Evolutionary conservation across 2,888 invertebrate genomes (phyloP).

Genomic region (Netelia inedita): DNA sequence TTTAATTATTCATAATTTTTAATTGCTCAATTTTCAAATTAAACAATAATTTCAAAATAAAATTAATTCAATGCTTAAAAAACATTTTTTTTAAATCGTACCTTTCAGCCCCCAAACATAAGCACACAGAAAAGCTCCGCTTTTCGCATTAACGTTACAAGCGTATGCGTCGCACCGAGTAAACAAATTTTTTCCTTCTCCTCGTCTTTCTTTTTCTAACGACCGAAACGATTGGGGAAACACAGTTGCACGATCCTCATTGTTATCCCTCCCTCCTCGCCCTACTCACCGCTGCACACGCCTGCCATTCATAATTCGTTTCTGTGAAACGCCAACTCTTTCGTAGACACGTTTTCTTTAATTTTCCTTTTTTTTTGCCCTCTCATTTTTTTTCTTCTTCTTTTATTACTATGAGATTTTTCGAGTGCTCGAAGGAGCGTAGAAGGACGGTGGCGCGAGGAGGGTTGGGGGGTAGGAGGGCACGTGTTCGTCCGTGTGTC

Average conservation of each 20-base stretch:
- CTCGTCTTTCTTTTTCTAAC: not conserved
- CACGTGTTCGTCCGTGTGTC: constrained; percentile 18
- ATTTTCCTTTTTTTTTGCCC: constrained; percentile 11
- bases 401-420: constrained; percentile 46
- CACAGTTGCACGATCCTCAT: constrained; percentile 37
- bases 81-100: not conserved
- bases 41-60: too few relatives aligned
- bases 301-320: constrained; percentile 58
- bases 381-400: constrained; percentile 3
- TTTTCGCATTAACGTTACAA: too few relatives aligned
- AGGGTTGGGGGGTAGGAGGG: not conserved
- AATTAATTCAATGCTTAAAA: not conserved
- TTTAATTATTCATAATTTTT: not conserved
- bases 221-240: constrained; percentile 39
- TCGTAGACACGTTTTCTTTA: constrained; percentile 23
- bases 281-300: not conserved
- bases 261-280: constrained; percentile 9
- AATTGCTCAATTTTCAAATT: not conserved
- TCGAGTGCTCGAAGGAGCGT: not conserved
- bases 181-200: constrained; percentile 13
- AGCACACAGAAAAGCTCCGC: too few relatives aligned
- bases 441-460: constrained; percentile 8
- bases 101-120: too few relatives aligned
- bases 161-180: not conserved
- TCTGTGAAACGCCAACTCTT: constrained; percentile 38